Conservation (phyloP, 2,797 vertebrate genomes). For the Pseudochirops cupreus region DNA sequence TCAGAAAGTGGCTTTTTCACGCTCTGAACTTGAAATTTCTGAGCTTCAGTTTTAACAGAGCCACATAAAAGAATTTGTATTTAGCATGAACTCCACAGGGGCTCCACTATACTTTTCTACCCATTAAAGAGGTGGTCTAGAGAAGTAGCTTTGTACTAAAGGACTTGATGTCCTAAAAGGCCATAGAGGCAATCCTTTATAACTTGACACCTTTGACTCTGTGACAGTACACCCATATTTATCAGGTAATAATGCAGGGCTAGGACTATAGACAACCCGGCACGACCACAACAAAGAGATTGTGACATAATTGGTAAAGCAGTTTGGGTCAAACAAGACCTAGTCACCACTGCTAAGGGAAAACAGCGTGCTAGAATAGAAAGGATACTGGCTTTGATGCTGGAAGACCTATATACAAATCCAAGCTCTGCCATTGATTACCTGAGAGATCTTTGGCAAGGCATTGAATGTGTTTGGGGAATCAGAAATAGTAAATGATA, state of each 20-base stretch:
- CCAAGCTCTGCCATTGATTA: background rate
- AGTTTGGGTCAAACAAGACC: background rate
- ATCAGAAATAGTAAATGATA: background rate
- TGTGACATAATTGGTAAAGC: background rate
- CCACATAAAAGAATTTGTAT: slow-evolving; percentile 53
- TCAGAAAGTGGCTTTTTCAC: slow-evolving; percentile 55
- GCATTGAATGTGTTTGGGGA: background rate
- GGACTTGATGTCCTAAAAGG: background rate
- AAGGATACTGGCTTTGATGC: background rate
- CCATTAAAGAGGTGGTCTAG: slow-evolving; percentile 53
- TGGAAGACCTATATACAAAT: background rate
- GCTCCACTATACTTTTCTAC: slow-evolving; percentile 37
- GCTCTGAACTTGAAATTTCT: slow-evolving; percentile 68
- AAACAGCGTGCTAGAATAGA: background rate
- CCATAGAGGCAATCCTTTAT: background rate
- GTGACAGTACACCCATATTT: background rate
- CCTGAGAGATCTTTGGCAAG: background rate
- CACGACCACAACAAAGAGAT: background rate
- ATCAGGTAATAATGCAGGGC: background rate
- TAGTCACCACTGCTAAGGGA: background rate
- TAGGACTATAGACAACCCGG: background rate
- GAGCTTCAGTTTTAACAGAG: slow-evolving; percentile 54
- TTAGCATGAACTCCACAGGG: slow-evolving; percentile 58
- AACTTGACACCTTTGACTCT: background rate
- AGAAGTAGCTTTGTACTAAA: slow-evolving; percentile 41